Base-by-base conservation (phyloP, 2,888 invertebrate genomes). In the Melipona beecheii region DNA sequence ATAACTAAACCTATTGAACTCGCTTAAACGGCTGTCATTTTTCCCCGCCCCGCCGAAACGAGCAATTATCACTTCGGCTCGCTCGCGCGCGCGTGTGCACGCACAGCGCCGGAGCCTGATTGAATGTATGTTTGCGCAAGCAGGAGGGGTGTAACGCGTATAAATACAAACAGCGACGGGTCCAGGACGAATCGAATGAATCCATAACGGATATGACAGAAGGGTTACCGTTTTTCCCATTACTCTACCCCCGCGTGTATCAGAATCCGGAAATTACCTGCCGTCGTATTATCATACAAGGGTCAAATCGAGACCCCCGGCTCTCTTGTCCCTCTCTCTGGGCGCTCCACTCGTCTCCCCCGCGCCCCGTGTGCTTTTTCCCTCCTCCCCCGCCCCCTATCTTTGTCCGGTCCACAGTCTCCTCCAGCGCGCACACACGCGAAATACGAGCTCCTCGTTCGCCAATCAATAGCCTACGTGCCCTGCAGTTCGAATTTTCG, bases 261-360 rank as follows among this genome's bases (percentile, higher is more conserved):
- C 92, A 89, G 89, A 85, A 88, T 85, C 92, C 92, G 92, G 92
- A 92, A 92, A 92, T 92, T 92, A 92, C 92, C 92, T 92, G 92
- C 91, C 90, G 89, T 86, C 86, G 86, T 90, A 92, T 92, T 92
- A 92, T 92, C 92, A 91, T 91, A 92, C 91, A 86, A 89, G 92
- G 90, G 92, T 92, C 90, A 91, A 92, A 90, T 89, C 91, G 90
- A 90, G 90, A 86, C 83, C 79, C 62, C 43, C 62, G 80, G 66
- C 62, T 77, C 65, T 70, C 73, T 54, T 60, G 43, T 56, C 78
- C 71, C 73, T 31, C 69, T 64, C 43, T 24, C 24, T 24, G 24
- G 15, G 21, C 52, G 21, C 52, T 43, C 62, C n/a, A 50, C 31
- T 31, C 27, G 6, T 21, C 31, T 43, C 69, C 36, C 50, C 65